Base-by-base conservation (phyloP, 2,888 invertebrate genomes). In the Nineta flava region DNA sequence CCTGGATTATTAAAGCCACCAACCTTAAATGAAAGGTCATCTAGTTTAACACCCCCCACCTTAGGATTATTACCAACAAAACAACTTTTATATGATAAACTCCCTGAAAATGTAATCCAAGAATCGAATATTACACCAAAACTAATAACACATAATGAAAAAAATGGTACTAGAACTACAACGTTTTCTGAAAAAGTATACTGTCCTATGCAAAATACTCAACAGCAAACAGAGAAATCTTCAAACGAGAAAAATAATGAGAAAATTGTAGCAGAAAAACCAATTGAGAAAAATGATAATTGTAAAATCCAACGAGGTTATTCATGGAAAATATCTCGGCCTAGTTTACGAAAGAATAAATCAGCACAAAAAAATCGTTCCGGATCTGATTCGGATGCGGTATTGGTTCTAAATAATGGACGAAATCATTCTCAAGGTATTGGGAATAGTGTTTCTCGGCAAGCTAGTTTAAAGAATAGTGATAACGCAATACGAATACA, bases 381-480 rank as follows among this genome's bases (percentile, higher is more conserved):
- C 10, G 75, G 75, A 0, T 75, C 74, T 0, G 71, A 72, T 54
- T 75, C 75, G 3, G 78, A 76, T 46, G 76, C 77, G 34, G 72
- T 77, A n/a, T 69, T 78, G 4, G 69, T 75, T 19, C 64, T 83
- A 16, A 82, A 82, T 57, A 83, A 83, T 60, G 83, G 82, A 43
- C 72, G 81, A 46, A 83, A 85, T 59, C 84, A 83, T 60, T 76
- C 81, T 15, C 81, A 80, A 59, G 83, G 83, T 60, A 85, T 84
- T 60, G 80, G 80, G 3, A 68, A 68, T 16, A 63, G 63, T 6
- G 60, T 67, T 15, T 59, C 61, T 12, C 57, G 65, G 55, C 65
- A 66, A 50, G 64, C 63, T 41, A 66, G 65, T 55, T 62, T 74
- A 31, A 66, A 75, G 50, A 77, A 77, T 60, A 76, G 76, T 56